Conservation (phyloP, 2,888 invertebrate species). For the Rhingia rostrata region DNA sequence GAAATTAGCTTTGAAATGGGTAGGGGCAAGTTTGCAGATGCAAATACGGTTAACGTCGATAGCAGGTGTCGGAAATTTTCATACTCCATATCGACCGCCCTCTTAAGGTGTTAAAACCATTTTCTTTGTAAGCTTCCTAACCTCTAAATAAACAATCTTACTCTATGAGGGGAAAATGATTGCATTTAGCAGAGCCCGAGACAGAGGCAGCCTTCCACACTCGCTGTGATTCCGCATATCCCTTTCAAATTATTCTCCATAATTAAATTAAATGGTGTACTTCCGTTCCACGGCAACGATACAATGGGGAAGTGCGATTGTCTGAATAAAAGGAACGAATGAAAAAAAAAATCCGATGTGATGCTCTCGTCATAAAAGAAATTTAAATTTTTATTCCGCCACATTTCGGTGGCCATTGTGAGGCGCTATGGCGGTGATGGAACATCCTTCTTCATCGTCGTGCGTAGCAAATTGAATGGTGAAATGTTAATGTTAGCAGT, state of each 20-base stretch:
- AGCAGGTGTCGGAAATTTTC: conserved; percentile 53
- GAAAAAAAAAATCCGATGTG: conserved; percentile 52
- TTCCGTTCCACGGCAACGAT: conserved; percentile 53
- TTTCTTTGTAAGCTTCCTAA: background rate
- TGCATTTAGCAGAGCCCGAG: conserved; percentile 32
- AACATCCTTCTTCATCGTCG: conserved; percentile 68
- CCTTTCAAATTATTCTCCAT: conserved; percentile 69
- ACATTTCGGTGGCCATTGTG: conserved; percentile 64
- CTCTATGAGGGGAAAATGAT: conserved; percentile 19
- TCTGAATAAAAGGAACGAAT: conserved; percentile 19
- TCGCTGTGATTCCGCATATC: conserved; percentile 71
- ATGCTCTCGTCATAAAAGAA: conserved; percentile 50
- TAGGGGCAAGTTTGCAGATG: background rate
- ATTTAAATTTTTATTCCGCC: conserved; percentile 71
- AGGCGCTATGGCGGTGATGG: conserved; percentile 37
- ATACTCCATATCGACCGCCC: background rate
- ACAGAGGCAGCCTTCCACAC: background rate
- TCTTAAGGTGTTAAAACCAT: too few relatives aligned
- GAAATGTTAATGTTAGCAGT: conserved; percentile 72
- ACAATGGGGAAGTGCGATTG: conserved; percentile 46
- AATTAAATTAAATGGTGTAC: conserved; percentile 73
- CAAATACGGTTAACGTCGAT: conserved; percentile 3
- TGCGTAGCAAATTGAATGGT: conserved; percentile 73
- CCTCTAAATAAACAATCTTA: conserved; percentile 30
- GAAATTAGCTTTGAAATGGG: conserved; percentile 39